Conservation (phyloP, 2,888 invertebrate species). For the Scaptomyza caliginosa region DNA sequence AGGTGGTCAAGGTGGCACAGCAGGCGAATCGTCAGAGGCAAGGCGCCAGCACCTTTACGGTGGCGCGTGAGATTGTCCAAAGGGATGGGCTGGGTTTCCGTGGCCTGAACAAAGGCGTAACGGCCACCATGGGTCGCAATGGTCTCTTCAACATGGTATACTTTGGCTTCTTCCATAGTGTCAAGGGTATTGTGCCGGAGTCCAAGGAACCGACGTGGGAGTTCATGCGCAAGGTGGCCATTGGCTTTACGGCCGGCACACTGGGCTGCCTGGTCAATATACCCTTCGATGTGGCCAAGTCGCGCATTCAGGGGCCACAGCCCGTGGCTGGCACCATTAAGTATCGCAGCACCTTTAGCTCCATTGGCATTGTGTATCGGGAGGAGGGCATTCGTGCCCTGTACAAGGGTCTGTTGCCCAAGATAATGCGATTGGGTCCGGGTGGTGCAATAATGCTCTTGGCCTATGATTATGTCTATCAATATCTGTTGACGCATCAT, state of each 20-base stretch:
- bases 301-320: conserved; percentile 97
- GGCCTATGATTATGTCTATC: conserved; percentile 94
- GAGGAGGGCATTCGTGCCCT: conserved; percentile 96
- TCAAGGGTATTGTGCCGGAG: conserved; percentile 90
- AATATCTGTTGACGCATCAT: conserved; percentile 85
- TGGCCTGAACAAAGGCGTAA: conserved; percentile 94
- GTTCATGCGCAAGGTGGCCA: conserved; percentile 90
- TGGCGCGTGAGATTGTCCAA: conserved; percentile 91
- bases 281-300: conserved; percentile 98
- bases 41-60: conserved; percentile 90
- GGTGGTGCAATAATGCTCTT: conserved; percentile 98
- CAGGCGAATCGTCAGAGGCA: conserved; percentile 89
- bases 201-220: conserved; percentile 88
- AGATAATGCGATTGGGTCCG: conserved; percentile 95
- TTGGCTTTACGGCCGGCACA: conserved; percentile 95
- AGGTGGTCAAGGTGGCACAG: conserved; percentile 96
- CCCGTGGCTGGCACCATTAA: conserved; percentile 89
- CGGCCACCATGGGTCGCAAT: conserved; percentile 94
- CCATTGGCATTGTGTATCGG: conserved; percentile 90
- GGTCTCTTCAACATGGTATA: conserved; percentile 97
- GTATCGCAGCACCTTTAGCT: conserved; percentile 90
- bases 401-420: conserved; percentile 96
- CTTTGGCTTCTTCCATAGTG: conserved; percentile 97
- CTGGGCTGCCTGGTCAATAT: conserved; percentile 95
- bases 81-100: conserved; percentile 90